Percentiles rank a stretch among this genome's conserved stretches.
These are phyloP conservation scores for Coenonympha glycerion DNA, from an alignment of 2,888 invertebrate species.

Conservation along the genomic window DNA sequence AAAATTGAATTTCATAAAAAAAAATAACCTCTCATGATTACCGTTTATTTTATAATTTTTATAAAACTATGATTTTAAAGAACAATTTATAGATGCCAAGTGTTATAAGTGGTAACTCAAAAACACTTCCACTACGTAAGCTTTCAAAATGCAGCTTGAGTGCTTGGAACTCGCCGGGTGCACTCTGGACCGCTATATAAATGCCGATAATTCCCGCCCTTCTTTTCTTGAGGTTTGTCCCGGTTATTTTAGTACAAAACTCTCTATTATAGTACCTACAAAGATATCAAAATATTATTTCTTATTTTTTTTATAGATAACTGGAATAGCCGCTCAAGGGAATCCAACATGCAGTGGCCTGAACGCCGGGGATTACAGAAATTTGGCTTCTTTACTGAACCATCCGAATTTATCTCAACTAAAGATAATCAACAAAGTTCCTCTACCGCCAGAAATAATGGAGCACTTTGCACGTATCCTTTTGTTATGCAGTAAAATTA, in stretches of 20 bases:
- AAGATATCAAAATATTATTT: neutral
- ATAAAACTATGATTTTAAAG: constrained; percentile 33
- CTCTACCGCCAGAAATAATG: constrained; percentile 93
- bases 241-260: neutral
- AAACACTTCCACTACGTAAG: constrained; percentile 47
- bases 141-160: constrained; percentile 75
- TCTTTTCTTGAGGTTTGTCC: constrained; percentile 78
- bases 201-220: constrained; percentile 82
- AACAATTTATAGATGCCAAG: constrained; percentile 63
- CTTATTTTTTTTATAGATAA: constrained; percentile 58
- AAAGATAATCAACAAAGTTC: constrained; percentile 87
- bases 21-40: constrained; percentile 24
- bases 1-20: constrained; percentile 21
- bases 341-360: constrained; percentile 92
- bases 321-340: constrained; percentile 79
- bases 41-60: constrained; percentile 28
- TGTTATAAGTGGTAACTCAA: constrained; percentile 51
- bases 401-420: constrained; percentile 86
- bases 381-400: constrained; percentile 80
- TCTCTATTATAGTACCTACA: neutral
- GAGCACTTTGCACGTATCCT: constrained; percentile 96
- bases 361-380: constrained; percentile 93
- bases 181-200: constrained; percentile 85
- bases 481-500: neutral
- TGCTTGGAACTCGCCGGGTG: constrained; percentile 86